Evolutionary conservation across 2,797 vertebrate genomes (phyloP), one percentile per base, ranked within the genome.

Genomic region (Cheirogaleus major): DNA sequence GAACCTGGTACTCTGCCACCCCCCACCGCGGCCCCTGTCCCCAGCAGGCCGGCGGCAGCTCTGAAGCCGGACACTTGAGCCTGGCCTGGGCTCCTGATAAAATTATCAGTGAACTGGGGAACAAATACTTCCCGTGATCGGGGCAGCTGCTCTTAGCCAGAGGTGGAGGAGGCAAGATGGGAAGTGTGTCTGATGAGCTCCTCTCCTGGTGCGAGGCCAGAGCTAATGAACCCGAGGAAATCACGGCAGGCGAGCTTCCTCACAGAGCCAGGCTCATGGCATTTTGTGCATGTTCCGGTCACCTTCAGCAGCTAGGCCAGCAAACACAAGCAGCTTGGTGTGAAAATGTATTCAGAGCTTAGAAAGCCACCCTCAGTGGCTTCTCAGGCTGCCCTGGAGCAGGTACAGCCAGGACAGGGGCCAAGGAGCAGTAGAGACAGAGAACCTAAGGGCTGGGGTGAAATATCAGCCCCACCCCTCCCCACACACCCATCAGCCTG

Each of bases 271-370:
- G 65, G 38, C 94, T 79, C 5, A 0, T 27, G 35, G 92, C 78
- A 50, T 75, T 88, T 84, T 18, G 27, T 22, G 75, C 76, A 43
- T 0, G 22, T 89, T 91, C 72, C 72, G 1, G 10, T 91, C 79
- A 78, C 88, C 79, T 94, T 72, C 3, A 0, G 41, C 83, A 79
- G 80, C 27, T 70, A 59, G 65, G 92, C 95, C 65, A 79, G 84
- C 73, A 88, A 35, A 82, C 27, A 41, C 1, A 27, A 75, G 86
- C 91, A 48, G 76, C 61, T 61, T 87, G 94, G 91, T 92, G 43
- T 92, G 95, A 90, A 96, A 95, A 92, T 70, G 61, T 90, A 72
- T 96, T 96, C 81, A 93, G 55, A 93, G 83, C 93, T 88, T 82
- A 70, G 50, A 65, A 57, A 57, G 82, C 93, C 45, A 80, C 80